phyloP scores from a whole-genome alignment of 2,113 vertebrate species.

The Scalopus aquaticus region DNA sequence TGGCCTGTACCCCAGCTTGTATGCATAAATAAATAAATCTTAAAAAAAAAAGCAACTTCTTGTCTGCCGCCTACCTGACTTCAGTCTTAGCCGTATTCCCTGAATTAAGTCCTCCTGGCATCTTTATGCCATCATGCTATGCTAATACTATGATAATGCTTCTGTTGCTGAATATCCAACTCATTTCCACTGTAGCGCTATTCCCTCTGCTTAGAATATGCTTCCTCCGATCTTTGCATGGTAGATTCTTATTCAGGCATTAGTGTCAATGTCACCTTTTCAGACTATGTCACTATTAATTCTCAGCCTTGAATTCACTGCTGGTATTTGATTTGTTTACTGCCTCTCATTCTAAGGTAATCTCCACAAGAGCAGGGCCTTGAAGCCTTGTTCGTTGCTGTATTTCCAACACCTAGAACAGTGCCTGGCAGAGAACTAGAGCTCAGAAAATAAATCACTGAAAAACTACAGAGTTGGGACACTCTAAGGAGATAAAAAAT shows the following conservation, averaged over 20 bases:
- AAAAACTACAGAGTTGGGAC: background rate
- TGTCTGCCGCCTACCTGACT: background rate
- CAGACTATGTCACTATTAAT: background rate
- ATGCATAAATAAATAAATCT: no score
- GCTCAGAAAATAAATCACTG: background rate
- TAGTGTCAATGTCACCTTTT: conserved; percentile 27
- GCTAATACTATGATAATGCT: background rate
- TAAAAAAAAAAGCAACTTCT: no score
- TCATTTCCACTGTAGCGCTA: background rate
- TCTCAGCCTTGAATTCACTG: conserved; percentile 4
- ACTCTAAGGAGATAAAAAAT: background rate
- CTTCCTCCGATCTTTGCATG: background rate
- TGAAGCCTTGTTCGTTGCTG: background rate
- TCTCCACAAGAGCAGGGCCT: background rate
- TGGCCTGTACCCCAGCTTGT: no score
- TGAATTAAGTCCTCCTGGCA: background rate
- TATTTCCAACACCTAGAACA: background rate
- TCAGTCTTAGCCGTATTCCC: background rate
- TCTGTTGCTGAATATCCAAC: background rate
- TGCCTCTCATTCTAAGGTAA: background rate
- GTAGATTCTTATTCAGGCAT: background rate
- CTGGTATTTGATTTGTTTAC: background rate
- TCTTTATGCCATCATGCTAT: background rate
- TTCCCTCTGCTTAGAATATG: background rate
- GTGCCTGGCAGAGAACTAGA: background rate